Base-by-base conservation (phyloP, 2,888 invertebrate genomes). In the Ophion obscuratus region DNA sequence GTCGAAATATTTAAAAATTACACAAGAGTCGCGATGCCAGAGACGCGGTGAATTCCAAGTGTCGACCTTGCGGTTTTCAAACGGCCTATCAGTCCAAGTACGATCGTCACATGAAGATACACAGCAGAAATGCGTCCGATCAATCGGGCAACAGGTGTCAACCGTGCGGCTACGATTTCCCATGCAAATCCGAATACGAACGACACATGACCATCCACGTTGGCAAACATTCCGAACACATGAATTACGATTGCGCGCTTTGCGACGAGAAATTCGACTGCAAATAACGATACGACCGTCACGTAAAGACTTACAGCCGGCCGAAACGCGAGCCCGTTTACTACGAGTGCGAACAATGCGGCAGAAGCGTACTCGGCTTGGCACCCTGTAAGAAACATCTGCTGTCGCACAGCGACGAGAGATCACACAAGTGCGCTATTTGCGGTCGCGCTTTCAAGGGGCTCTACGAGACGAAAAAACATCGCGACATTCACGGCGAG, bases 11-110 rank as follows among this genome's bases (percentile, higher is more conserved):
- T n/a, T n/a, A n/a, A n/a, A n/a, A n/a, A n/a, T n/a, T 84, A 11
- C 86, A 86, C 81, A 81, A 64, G n/a, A 70, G 76, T 36, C 59
- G 61, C 94, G 79, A 68, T 0, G 61, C 44, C n/a, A 47, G 31
- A 3, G 24, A 20, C 3, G n/a, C n/a, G 14, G 31, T 62, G 44
- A 81, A 59, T 31, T 95, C 95, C 85, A 95, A 95, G 0, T 95
- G 95, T 88, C 93, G 93, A 31, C 94, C 90, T 68, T 95, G 95
- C 87, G 94, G 93, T 2, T 95, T 95, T 88, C 90, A 93, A 0
- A 95, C 94, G 2, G 59, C 40, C 17, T 78, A 71, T 53, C 70
- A 73, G 57, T 82, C 68, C 2, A 70, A 71, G 11, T 79, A 79
- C 71, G 79, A 79, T 79, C 81, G 81, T 27, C 76, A 81, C 68